phyloP scores from a whole-genome alignment of 2,888 invertebrate species.

The Ennomos quercinarius region DNA sequence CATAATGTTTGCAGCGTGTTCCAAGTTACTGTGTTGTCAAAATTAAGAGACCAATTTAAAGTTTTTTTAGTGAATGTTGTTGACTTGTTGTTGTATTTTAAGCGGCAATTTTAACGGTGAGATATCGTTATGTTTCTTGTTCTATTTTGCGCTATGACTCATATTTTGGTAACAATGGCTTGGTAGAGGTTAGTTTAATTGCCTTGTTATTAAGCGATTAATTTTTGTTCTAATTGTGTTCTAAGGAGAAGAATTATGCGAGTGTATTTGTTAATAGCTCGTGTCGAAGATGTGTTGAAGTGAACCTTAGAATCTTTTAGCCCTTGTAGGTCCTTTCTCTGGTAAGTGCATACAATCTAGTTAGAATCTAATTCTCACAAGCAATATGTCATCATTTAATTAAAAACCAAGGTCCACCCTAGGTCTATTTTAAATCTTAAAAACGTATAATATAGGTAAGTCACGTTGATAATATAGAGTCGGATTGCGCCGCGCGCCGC shows the following conservation, averaged over 20 bases:
- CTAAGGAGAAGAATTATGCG: not conserved
- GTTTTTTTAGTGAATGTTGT: conserved; percentile 37
- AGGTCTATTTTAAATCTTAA: too few relatives aligned
- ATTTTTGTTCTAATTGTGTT: not conserved
- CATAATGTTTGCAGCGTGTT: conserved; percentile 10
- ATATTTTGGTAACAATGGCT: conserved; percentile 50
- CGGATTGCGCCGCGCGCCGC: too few relatives aligned
- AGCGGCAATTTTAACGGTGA: conserved; percentile 63
- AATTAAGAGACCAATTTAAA: conserved; percentile 4
- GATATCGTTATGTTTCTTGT: conserved; percentile 32
- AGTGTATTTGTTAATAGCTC: too few relatives aligned
- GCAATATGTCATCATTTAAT: too few relatives aligned
- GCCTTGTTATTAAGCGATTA: conserved; percentile 6
- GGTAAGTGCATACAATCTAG: too few relatives aligned
- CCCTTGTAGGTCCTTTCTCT: too few relatives aligned
- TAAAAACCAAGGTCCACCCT: too few relatives aligned
- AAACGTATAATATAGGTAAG: too few relatives aligned
- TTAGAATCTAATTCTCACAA: too few relatives aligned
- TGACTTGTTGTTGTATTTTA: conserved; percentile 42
- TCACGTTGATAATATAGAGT: too few relatives aligned
- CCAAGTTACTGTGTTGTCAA: conserved; percentile 4
- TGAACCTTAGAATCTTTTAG: too few relatives aligned
- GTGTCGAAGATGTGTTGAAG: not conserved
- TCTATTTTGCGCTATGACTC: conserved; percentile 56
- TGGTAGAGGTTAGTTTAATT: conserved; percentile 33